phyloP scores from a whole-genome alignment of 2,797 vertebrate species.

The Myotis myotis region DNA sequence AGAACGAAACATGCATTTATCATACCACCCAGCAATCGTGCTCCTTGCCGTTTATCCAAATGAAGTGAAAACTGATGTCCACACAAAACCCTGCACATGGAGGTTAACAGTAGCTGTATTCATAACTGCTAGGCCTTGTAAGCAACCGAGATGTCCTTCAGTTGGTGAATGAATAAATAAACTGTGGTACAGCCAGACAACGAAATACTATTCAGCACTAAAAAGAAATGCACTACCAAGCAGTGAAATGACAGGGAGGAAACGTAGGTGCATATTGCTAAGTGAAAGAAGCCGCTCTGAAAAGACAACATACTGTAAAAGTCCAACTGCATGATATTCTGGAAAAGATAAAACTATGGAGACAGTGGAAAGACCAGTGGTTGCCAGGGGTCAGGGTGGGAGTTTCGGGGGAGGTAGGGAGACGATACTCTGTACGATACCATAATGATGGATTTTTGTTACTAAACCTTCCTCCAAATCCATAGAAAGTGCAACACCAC shows the following conservation, averaged over 20 bases:
- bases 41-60: not conserved
- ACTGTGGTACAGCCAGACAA: not conserved
- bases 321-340: not conserved
- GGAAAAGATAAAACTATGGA: not conserved
- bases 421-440: not conserved
- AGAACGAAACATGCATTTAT: not conserved
- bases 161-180: not conserved
- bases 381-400: not conserved
- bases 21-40: not conserved
- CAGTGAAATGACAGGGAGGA: not conserved
- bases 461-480: not conserved
- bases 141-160: not conserved
- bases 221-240: not conserved
- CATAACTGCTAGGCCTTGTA: not conserved
- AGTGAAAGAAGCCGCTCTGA: not conserved
- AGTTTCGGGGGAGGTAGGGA: not conserved
- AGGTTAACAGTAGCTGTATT: not conserved
- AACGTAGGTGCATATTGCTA: not conserved
- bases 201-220: not conserved
- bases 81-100: not conserved
- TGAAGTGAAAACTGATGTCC: not conserved
- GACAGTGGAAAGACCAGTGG: not conserved
- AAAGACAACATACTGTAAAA: not conserved
- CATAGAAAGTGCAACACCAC: not conserved
- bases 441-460: not conserved